Percentiles rank a stretch among this genome's conserved stretches.
Conservation (phyloP, 2,113 vertebrate genomes). For the Acrocephalus kingi region DNA sequence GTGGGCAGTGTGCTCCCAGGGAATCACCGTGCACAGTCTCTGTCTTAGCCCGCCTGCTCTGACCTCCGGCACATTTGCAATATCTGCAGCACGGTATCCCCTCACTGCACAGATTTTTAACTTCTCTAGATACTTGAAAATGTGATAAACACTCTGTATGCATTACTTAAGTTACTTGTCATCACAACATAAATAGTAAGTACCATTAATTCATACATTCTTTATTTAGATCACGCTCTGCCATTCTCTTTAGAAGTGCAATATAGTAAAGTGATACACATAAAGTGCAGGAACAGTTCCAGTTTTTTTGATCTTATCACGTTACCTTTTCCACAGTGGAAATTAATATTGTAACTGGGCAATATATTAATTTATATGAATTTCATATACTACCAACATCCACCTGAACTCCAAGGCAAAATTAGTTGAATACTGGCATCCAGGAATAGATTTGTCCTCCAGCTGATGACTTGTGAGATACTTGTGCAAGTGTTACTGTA, state of each 20-base stretch:
- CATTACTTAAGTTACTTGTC: not conserved
- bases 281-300: not conserved
- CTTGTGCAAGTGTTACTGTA: not conserved
- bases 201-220: not conserved
- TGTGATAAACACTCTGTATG: not conserved
- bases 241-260: not conserved
- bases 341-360: not conserved
- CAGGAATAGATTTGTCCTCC: not conserved
- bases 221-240: not conserved
- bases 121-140: not conserved
- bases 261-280: not conserved
- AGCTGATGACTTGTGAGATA: not conserved
- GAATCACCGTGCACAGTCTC: not conserved
- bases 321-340: not conserved
- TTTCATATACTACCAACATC: not conserved
- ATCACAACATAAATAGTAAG: not conserved
- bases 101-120: not conserved
- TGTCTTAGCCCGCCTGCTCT: not conserved
- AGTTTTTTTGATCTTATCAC: not conserved
- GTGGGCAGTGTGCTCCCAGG: not conserved
- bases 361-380: not conserved
- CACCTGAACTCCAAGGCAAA: not conserved
- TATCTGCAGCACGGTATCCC: not conserved
- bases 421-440: not conserved
- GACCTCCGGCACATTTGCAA: accelerated